Conservation (phyloP, 2,113 vertebrate species). For the Butastur rufipennis region DNA sequence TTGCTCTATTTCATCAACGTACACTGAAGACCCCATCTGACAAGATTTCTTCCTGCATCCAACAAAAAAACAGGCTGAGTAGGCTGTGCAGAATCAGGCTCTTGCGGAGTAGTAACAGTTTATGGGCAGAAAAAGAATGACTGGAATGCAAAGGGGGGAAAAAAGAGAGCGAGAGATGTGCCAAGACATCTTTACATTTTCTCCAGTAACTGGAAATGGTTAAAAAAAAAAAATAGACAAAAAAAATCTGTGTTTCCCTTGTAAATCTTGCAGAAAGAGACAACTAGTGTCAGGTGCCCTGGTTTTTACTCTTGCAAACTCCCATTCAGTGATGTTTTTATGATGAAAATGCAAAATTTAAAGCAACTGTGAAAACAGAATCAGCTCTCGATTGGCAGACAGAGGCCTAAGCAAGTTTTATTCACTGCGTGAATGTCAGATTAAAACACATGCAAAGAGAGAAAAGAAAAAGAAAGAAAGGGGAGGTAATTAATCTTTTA, state of each 20-base stretch:
- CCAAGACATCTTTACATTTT: slow-evolving; percentile 54
- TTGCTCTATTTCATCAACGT: not conserved
- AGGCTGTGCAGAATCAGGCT: slow-evolving; percentile 11
- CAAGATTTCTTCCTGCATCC: not conserved
- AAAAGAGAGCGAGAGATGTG: not conserved
- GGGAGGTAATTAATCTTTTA: not conserved
- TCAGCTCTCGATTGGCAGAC: not conserved
- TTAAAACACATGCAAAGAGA: not conserved
- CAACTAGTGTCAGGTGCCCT: not conserved
- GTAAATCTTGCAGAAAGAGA: not conserved
- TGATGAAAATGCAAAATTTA: slow-evolving; percentile 42
- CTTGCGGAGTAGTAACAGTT: not conserved
- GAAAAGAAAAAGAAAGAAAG: not conserved
- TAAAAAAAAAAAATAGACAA: not conserved
- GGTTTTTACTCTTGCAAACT: not conserved
- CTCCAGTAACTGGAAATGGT: slow-evolving; percentile 20
- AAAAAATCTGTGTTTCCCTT: not conserved
- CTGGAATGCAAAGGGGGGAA: slow-evolving; percentile 13
- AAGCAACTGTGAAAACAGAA: slow-evolving; percentile 57
- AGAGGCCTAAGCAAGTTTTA: slow-evolving; percentile 22
- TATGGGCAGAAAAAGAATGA: slow-evolving; percentile 56
- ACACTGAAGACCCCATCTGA: slow-evolving; percentile 29
- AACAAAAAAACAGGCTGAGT: not conserved
- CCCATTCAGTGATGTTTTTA: not conserved
- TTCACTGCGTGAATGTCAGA: not conserved